Evolutionary conservation across 2,113 vertebrate genomes (phyloP), one percentile per base, ranked within the genome.

Genomic region (Penelope pileata): DNA sequence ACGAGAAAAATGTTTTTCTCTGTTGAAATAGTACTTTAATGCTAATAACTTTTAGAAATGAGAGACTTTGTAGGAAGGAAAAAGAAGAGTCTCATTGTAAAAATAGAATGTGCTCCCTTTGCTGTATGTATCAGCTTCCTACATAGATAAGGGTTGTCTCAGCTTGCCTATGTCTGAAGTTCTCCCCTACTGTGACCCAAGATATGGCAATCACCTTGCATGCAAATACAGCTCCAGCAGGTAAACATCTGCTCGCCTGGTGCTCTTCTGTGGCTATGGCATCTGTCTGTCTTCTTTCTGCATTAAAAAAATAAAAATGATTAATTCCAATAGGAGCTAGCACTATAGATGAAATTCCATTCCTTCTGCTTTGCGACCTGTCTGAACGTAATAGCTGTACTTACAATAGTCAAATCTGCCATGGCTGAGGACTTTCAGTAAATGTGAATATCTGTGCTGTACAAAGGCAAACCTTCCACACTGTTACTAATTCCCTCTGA

Each of bases 331-430:
- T 1, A 47, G 16, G 26, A 67, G 51, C 42, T 48, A 2, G 9
- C 5, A 32, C 29, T 16, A 1, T 17, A 51, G 43, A 42, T 43
- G 53, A 36, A 89, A 13, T 36, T 40, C 4, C 0, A 0, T 51
- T 72, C 36, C 53, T n/a, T 48, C 60, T 60, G n/a, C 40, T 77
- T 32, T 62, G 72, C 62, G 59, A 40, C 13, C 62, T 60, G 36
- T 40, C 67, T 16, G n/a, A n/a, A 59, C 59, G 30, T 48, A 76
- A 40, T 4, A 83, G 73, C 36, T 63, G 47, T 60, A 21, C 58
- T 53, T 30, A 14, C 0, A 45, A 7, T 1, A 66, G 30, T 8
- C 40, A 76, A 11, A 62, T 56, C 36, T 75, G 56, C 0, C 0
- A 17, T 3, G 12, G 16, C 42, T 9, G 48, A 58, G 67, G 34